These are phyloP conservation scores for Harpegnathos saltator DNA, from an alignment of 1,140 invertebrate species.

Conservation along the genomic window DNA sequence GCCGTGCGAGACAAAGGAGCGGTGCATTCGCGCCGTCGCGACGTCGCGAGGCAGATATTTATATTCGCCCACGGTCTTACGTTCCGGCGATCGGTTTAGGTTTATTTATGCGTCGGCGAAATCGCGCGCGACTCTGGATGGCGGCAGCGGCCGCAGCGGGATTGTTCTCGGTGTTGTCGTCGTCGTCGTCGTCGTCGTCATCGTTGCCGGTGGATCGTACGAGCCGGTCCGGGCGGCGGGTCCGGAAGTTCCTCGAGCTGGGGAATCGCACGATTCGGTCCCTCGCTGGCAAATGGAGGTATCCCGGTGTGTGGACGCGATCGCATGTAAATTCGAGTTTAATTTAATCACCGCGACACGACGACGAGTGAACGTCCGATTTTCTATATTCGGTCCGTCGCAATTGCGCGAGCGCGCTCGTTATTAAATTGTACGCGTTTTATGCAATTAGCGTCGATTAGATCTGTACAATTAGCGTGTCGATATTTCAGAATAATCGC, in stretches of 20 bases:
- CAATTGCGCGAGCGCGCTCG: slow-evolving; percentile 3
- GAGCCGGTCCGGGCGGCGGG: too few species aligned
- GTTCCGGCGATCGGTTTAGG: background rate
- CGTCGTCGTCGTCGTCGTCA: too few species aligned
- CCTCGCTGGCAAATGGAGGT: slow-evolving; percentile 2
- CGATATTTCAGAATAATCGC: slow-evolving; percentile 43
- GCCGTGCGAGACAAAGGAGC: slow-evolving; percentile 2
- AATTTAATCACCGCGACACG: slow-evolving; percentile 28
- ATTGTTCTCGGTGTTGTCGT: slow-evolving; percentile 7
- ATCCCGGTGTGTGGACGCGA: background rate
- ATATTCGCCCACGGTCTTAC: background rate
- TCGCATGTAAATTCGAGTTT: slow-evolving; percentile 25
- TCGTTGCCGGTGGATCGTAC: too few species aligned
- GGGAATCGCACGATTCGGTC: background rate
- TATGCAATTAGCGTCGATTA: slow-evolving; percentile 45
- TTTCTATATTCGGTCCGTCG: slow-evolving; percentile 38
- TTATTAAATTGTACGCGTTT: slow-evolving; percentile 54
- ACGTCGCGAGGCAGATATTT: slow-evolving; percentile 13
- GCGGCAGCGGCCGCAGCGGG: too few species aligned
- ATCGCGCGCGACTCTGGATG: background rate
- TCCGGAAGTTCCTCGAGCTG: too few species aligned
- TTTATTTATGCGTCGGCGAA: background rate
- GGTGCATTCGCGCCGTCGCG: background rate
- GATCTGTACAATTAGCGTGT: slow-evolving; percentile 40
- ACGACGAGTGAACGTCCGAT: background rate